Evolutionary conservation across 2,888 invertebrate genomes (phyloP), one percentile per base, ranked within the genome.

Genomic region (Eupithecia tripunctaria): DNA sequence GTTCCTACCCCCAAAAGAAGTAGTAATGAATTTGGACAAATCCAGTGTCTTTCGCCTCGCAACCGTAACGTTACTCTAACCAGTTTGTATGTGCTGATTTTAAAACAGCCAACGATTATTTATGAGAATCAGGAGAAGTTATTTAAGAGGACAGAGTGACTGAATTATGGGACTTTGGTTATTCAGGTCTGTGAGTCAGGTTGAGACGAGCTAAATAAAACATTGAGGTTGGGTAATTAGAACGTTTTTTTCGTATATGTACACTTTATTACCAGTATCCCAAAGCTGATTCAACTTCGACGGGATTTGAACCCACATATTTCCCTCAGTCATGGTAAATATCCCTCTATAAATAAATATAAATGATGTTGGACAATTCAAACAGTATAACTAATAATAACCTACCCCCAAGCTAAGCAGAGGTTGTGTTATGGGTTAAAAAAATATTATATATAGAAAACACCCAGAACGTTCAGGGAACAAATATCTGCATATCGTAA

Each of bases 41-140:
- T 27, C 6, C 25, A 59, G 27, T 27, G 14, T 27, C 27, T 29
- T 60, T 60, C 60, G 18, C 8, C 18, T 18, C 56, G 14, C 21
- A 63, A 41, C 25, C 29, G 15, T 7, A 60, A 60, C 15, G 15
- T 60, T 29, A 38, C 63, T 32, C 10, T 18, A 64, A 38, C 64
- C 21, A 64, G 64, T 63, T 63, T 38, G 14, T 6, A 10, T 12
- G 63, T 38, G 64, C 70, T 66, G 74, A 47, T 71, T 81, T 81
- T 78, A 82, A 85, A 83, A 85, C 81, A 82, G 82, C 79, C 74
- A 76, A 69, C 71, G 73, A 76, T 84, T 80, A 84, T 84, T 84
- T 84, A 84, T 85, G 82, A 82, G 85, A 79, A 80, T 83, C 21
- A 32, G 63, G 60, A 66, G 36, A 64, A 25, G 56, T 65, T 64